phyloP scores from a whole-genome alignment of 2,888 invertebrate species.

The Zeuzera pyrina region DNA sequence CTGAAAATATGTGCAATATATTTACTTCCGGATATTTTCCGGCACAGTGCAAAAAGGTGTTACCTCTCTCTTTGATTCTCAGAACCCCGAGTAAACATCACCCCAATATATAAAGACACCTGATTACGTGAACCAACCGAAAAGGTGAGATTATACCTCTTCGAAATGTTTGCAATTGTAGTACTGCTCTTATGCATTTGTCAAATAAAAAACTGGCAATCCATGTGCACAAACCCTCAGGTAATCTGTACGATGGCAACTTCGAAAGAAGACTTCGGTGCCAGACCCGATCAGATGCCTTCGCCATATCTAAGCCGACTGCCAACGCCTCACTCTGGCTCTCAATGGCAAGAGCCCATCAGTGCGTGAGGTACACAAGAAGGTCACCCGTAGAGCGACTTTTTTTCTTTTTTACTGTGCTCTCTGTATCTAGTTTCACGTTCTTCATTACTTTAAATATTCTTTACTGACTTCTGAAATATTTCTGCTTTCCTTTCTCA shows the following conservation, averaged over 20 bases:
- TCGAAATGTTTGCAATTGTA: conserved; percentile 4
- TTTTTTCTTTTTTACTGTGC: not conserved
- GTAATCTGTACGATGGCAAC: no score
- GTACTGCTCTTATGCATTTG: no score
- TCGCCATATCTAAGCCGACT: no score
- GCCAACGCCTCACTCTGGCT: no score
- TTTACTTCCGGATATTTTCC: conserved; percentile 4
- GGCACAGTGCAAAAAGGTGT: conserved; percentile 5
- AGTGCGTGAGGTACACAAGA: no score
- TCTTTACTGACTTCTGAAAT: no score
- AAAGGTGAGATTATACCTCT: conserved; percentile 5
- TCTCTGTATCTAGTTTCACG: not conserved
- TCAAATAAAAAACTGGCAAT: no score
- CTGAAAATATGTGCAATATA: conserved; percentile 2
- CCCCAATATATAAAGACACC: conserved; percentile 1
- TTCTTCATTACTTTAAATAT: conserved; percentile 1
- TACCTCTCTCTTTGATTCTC: conserved; percentile 3
- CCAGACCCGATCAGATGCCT: no score
- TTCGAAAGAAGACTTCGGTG: no score
- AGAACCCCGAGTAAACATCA: conserved; percentile 2
- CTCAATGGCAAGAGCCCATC: no score
- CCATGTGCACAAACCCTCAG: no score
- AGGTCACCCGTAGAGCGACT: not conserved
- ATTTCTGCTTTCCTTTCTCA: not conserved
- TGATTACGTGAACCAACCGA: conserved; percentile 4